Evolutionary conservation across 2,113 vertebrate genomes (phyloP), one percentile per base, ranked within the genome.

Genomic region (Prionailurus bengalensis): DNA sequence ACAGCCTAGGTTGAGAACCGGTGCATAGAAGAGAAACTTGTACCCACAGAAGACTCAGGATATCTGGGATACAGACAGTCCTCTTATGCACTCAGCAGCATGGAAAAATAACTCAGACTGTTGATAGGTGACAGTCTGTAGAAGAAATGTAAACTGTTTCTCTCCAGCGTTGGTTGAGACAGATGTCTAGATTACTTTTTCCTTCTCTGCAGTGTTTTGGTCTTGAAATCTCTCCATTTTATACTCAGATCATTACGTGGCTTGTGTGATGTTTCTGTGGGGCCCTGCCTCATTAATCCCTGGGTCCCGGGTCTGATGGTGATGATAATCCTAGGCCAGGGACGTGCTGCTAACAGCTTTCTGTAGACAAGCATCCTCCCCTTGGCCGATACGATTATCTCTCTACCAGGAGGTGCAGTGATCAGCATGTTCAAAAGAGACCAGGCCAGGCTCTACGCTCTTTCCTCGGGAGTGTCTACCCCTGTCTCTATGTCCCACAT

Each of bases 301-400:
- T 63, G 19, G 61, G 15, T 61, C 51, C 33, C 9, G 14, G 51
- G 51, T 12, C 31, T 53, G 29, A 3, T 1, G 12, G 7, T 27
- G 29, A 29, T 11, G 27, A 31, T 10, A 33, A 15, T 9, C 31
- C 9, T 61, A 70, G 33, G 27, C 21, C 17, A 33, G 29, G 63
- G 33, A 23, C 4, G 0, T 5, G 25, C 58, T 70, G 36, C n/a
- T 7, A 33, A 14, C 25, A 16, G 14, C 42, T 19, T 66, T 55
- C 66, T 1, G 0, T 0, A 21, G 31, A 13, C 29, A 8, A 48
- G 1, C 27, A 3, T 14, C 36, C 33, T 39, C 33, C 1, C 71
- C 51, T 17, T 36, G 36, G 31, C 14, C 29, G 3, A 0, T 19
- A 4, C 42, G 19, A 11, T 25, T 36, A 1, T 8, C 27, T 65